phyloP scores from a whole-genome alignment of 1,140 invertebrate species.

The Parapsyche elsis region DNA sequence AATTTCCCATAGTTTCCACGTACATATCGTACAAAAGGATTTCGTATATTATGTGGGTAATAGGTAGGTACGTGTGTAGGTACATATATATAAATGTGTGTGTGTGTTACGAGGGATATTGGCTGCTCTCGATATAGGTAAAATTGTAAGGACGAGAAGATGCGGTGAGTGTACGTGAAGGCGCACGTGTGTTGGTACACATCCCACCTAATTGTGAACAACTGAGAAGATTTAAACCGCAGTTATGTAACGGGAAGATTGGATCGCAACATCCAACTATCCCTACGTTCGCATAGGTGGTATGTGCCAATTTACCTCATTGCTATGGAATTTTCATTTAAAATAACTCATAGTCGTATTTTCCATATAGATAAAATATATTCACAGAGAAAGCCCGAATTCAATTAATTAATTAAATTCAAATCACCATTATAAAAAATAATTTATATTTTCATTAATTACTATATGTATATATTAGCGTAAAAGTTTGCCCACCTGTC shows the following conservation, averaged over 20 bases:
- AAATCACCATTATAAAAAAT: too few species aligned
- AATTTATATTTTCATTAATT: too few species aligned
- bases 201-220: constrained; percentile 54
- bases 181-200: constrained; percentile 43
- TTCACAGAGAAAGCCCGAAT: too few species aligned
- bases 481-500: too few species aligned
- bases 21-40: constrained; percentile 44
- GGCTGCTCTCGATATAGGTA: constrained; percentile 14
- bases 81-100: not conserved
- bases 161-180: constrained; percentile 18
- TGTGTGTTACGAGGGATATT: not conserved
- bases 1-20: constrained; percentile 49
- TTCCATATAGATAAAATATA: too few species aligned
- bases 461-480: too few species aligned
- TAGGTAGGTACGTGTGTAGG: constrained; percentile 7
- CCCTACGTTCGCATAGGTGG: constrained; percentile 40
- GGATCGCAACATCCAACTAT: constrained; percentile 46
- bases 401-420: too few species aligned
- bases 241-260: constrained; percentile 56
- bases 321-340: too few species aligned
- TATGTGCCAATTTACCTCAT: constrained; percentile 24
- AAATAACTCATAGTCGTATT: too few species aligned
- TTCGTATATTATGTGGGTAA: constrained; percentile 26
- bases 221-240: constrained; percentile 55
- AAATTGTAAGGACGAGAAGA: constrained; percentile 25